Conservation (phyloP, 2,797 vertebrate species). For the Takifugu ocellatus region DNA sequence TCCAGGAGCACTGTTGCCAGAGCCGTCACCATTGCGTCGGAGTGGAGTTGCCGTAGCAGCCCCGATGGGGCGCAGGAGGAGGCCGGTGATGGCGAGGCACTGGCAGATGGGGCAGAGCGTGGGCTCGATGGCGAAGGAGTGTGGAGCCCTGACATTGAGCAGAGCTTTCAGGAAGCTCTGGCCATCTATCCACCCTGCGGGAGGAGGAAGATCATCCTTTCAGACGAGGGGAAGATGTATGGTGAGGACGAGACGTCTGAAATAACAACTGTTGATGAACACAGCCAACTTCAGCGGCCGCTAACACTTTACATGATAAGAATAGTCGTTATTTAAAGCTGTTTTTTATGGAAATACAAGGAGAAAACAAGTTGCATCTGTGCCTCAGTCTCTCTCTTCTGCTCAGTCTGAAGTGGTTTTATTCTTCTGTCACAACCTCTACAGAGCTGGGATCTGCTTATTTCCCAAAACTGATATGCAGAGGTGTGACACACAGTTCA, state of each 20-base stretch:
- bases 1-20: constrained; percentile 76
- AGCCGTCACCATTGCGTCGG: constrained; percentile 99
- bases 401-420: too few species aligned
- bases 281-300: not conserved
- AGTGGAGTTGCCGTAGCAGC: constrained; percentile 90
- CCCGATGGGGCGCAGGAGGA: constrained; percentile 94
- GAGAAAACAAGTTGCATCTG: not conserved
- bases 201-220: constrained; percentile 94
- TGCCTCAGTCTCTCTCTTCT: too few species aligned
- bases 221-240: constrained; percentile 97
- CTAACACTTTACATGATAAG: not conserved
- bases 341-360: not conserved
- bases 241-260: constrained; percentile 74
- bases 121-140: constrained; percentile 91
- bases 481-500: too few species aligned
- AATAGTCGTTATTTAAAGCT: not conserved
- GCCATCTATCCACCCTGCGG: constrained; percentile 95
- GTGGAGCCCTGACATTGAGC: constrained; percentile 96
- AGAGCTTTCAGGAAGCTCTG: constrained; percentile 96
- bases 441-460: too few species aligned
- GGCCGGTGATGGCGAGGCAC: constrained; percentile 83
- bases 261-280: too few species aligned
- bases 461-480: too few species aligned
- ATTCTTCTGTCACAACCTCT: too few species aligned
- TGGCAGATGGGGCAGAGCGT: constrained; percentile 86